Conservation (phyloP, 2,797 vertebrate genomes). For the Tauraco hartlaubi region DNA sequence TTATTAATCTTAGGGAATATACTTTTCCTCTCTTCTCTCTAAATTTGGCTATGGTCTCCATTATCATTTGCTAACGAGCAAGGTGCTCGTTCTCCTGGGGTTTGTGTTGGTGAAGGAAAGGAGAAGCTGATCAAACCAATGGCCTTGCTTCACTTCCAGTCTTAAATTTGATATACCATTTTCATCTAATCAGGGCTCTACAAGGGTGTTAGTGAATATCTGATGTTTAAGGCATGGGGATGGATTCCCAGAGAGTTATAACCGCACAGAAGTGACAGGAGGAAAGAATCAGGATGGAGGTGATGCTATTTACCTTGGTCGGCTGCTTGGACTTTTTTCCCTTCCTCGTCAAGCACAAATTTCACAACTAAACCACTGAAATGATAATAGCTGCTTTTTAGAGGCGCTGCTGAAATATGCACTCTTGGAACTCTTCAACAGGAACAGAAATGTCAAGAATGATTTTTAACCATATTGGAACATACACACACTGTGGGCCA, state of each 20-base stretch:
- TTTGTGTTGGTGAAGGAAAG: background rate
- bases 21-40: background rate
- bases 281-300: background rate
- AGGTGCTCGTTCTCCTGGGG: background rate
- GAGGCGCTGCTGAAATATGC: conserved; percentile 4
- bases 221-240: background rate
- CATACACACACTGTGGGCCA: background rate
- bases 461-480: background rate
- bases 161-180: background rate
- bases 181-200: background rate
- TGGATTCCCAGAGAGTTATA: background rate
- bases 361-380: conserved; percentile 27
- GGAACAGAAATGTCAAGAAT: background rate
- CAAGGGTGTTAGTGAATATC: background rate
- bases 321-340: background rate
- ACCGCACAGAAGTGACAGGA: background rate
- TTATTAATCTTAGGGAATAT: background rate
- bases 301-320: background rate
- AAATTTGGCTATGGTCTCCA: background rate
- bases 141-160: background rate
- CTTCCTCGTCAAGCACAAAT: background rate
- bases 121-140: background rate
- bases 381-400: conserved; percentile 14
- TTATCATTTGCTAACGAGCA: background rate
- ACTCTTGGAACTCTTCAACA: background rate